These are phyloP conservation scores for Regulus satrapa DNA, from an alignment of 2,113 vertebrate species.

Conservation along the genomic window DNA sequence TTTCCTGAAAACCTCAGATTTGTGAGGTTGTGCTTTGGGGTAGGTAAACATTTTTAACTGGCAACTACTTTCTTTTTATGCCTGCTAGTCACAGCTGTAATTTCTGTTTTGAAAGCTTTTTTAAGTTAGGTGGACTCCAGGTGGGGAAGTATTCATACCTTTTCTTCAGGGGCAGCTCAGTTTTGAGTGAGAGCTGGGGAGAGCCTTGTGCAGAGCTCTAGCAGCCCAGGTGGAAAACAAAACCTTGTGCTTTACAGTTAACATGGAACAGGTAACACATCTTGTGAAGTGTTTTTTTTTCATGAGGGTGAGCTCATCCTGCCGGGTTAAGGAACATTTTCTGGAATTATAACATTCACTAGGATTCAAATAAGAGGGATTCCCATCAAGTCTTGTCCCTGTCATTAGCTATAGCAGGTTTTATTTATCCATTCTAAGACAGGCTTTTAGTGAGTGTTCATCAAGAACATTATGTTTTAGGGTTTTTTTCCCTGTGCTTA, in stretches of 20 bases:
- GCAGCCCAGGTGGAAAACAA: not conserved
- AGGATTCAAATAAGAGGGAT: not conserved
- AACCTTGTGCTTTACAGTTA: not conserved
- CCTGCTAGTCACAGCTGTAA: not conserved
- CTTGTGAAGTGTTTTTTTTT: not conserved
- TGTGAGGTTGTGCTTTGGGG: not conserved
- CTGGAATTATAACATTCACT: not conserved
- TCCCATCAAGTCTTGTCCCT: not conserved
- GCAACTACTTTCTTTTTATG: not conserved
- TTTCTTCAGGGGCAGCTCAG: not conserved
- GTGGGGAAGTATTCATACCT: not conserved
- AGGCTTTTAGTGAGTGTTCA: not conserved
- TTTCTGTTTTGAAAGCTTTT: not conserved
- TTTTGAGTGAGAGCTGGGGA: not conserved
- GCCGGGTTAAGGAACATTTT: not conserved
- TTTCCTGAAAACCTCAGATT: not conserved
- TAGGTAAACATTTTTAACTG: not conserved
- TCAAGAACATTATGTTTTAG: not conserved
- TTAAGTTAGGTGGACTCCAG: not conserved
- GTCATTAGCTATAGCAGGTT: not conserved
- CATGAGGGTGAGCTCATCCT: not conserved
- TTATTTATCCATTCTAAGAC: not conserved
- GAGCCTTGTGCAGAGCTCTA: not conserved
- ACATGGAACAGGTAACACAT: rapidly evolving
- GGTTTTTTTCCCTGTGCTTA: not conserved